A percentile compares a stretch with the other conserved stretches of the same genome.
Evolutionary conservation across 2,797 vertebrate species (phyloP).

Genomic region (Gouania willdenowi): DNA sequence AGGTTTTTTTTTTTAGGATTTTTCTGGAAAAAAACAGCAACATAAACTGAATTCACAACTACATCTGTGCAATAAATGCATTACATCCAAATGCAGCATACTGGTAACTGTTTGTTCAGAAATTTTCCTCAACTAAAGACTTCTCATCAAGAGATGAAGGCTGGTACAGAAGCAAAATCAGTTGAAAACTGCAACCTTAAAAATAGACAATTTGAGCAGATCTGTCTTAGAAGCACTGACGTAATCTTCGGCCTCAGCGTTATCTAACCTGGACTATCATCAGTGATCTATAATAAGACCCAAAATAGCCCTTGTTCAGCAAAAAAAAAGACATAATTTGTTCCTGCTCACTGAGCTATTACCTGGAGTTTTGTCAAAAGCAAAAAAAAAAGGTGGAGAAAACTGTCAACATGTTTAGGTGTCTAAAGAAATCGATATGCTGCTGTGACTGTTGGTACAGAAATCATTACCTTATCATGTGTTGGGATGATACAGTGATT

Average conservation of each 20-base stretch:
- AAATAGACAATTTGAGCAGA: no score
- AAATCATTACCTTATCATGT: constrained; percentile 10
- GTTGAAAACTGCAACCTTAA: no score
- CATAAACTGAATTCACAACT: no score
- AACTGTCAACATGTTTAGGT: constrained; percentile 36
- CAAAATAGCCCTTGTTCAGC: constrained; percentile 35
- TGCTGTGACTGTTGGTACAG: constrained; percentile 28
- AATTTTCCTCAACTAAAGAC: no score
- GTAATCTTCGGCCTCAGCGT: constrained; percentile 6
- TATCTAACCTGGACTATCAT: constrained; percentile 27
- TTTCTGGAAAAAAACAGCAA: constrained; percentile 1
- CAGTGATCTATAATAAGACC: constrained; percentile 25
- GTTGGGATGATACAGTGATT: constrained; percentile 22
- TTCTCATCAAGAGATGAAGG: no score
- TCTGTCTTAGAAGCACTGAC: constrained; percentile 23
- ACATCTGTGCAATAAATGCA: neutral
- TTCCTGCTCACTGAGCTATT: constrained; percentile 37
- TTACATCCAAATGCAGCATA: no score
- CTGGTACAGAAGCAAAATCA: no score
- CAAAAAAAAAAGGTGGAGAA: constrained; percentile 45
- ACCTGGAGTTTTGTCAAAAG: constrained; percentile 31
- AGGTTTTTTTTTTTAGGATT: no score
- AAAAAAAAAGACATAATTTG: constrained; percentile 41
- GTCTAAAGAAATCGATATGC: constrained; percentile 34
- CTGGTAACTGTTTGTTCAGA: no score